phyloP scores from a whole-genome alignment of 2,888 invertebrate species.

The Drosophila parthenogenetica region DNA sequence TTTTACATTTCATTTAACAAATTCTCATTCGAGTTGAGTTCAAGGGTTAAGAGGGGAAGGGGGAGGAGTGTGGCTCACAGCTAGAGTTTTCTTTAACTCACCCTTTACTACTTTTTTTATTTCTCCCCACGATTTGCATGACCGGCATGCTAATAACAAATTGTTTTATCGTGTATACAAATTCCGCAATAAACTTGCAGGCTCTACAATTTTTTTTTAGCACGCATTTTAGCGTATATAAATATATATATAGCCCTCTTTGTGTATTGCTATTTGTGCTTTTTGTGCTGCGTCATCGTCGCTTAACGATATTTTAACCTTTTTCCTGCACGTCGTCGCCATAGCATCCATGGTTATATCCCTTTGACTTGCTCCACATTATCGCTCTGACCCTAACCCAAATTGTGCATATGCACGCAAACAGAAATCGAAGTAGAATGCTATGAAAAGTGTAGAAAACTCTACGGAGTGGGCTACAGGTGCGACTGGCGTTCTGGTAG shows the following conservation, averaged over 20 bases:
- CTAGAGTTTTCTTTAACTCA: neutral
- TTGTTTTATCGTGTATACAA: slow-evolving; percentile 78
- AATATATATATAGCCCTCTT: too few species aligned
- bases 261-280: neutral
- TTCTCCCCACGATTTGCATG: slow-evolving; percentile 55
- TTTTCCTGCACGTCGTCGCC: slow-evolving; percentile 50
- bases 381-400: slow-evolving; percentile 83
- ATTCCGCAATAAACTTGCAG: slow-evolving; percentile 68
- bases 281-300: slow-evolving; percentile 41
- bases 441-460: neutral
- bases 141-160: slow-evolving; percentile 74
- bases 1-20: slow-evolving; percentile 77
- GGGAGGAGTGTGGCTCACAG: neutral
- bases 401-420: slow-evolving; percentile 83
- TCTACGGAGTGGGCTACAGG: slow-evolving; percentile 34
- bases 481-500: slow-evolving; percentile 32
- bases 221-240: slow-evolving; percentile 55
- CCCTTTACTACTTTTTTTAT: neutral
- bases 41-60: slow-evolving; percentile 19
- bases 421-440: slow-evolving; percentile 39
- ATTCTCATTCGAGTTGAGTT: slow-evolving; percentile 43
- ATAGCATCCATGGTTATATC: slow-evolving; percentile 38
- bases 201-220: slow-evolving; percentile 52
- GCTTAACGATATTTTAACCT: slow-evolving; percentile 66
- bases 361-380: slow-evolving; percentile 72